Evolutionary conservation across 2,113 vertebrate genomes (phyloP).

Genomic region (Catharus bicknelli): DNA sequence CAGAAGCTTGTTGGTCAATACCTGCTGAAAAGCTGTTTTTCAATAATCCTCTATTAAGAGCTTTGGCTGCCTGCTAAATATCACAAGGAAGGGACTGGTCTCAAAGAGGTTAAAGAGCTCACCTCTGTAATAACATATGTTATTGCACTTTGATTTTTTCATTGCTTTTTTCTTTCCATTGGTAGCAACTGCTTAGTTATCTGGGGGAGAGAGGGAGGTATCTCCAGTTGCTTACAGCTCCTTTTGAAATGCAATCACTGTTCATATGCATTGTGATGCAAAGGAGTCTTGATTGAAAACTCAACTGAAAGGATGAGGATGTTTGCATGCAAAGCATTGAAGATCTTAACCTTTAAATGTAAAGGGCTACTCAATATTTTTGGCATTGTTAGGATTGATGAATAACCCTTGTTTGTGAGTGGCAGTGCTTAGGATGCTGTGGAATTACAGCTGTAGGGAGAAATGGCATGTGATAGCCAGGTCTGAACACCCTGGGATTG

Average conservation of each 20-base stretch:
- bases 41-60: neutral
- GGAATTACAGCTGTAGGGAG: neutral
- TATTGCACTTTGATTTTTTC: neutral
- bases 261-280: neutral
- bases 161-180: neutral
- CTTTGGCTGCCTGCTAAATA: neutral
- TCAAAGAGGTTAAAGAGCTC: neutral
- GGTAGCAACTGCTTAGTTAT: neutral
- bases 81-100: neutral
- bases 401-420: neutral
- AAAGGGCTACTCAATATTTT: neutral
- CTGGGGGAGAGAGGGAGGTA: rapidly evolving
- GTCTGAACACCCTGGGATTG: neutral
- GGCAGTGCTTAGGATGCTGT: neutral
- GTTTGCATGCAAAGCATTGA: neutral
- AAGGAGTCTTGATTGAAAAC: neutral
- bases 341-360: neutral
- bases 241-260: neutral
- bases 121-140: neutral
- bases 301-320: neutral
- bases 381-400: neutral
- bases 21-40: neutral
- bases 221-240: neutral
- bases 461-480: neutral
- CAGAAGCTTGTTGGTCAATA: neutral